Conservation (phyloP, 2,797 vertebrate species). For the Gambusia yucatana region DNA sequence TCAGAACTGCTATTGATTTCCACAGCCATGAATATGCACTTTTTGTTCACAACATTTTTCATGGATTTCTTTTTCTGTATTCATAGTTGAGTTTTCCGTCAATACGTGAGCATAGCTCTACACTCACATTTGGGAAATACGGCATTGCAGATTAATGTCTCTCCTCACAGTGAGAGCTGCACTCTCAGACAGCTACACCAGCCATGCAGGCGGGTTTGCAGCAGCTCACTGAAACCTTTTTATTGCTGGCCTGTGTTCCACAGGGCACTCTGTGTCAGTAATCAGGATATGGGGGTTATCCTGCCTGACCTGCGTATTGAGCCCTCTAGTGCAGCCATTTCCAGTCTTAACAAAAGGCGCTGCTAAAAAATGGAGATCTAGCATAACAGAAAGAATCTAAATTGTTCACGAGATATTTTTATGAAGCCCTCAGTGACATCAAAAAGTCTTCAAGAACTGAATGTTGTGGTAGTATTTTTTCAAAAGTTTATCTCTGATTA, state of each 20-base stretch:
- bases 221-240: constrained; percentile 70
- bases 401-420: not conserved
- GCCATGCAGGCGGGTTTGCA: constrained; percentile 41
- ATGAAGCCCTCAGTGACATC: not conserved
- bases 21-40: constrained; percentile 35
- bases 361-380: constrained; percentile 28
- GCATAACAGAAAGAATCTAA: not conserved
- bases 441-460: not conserved
- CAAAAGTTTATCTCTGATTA: not conserved
- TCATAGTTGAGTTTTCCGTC: constrained; percentile 6
- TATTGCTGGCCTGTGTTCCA: constrained; percentile 75
- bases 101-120: constrained; percentile 1
- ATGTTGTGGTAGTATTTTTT: not conserved
- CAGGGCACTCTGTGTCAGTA: constrained; percentile 78
- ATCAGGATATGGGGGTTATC: constrained; percentile 88
- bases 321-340: constrained; percentile 64
- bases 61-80: constrained; percentile 1
- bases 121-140: constrained; percentile 9
- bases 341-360: constrained; percentile 55
- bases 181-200: constrained; percentile 24
- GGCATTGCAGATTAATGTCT: constrained; percentile 28
- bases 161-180: constrained; percentile 24
- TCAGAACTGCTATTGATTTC: constrained; percentile 38
- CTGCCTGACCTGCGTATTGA: constrained; percentile 83
- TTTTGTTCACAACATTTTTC: constrained; percentile 20